Base-by-base conservation (phyloP, 1,140 invertebrate genomes). In the Monochamus saltuarius region DNA sequence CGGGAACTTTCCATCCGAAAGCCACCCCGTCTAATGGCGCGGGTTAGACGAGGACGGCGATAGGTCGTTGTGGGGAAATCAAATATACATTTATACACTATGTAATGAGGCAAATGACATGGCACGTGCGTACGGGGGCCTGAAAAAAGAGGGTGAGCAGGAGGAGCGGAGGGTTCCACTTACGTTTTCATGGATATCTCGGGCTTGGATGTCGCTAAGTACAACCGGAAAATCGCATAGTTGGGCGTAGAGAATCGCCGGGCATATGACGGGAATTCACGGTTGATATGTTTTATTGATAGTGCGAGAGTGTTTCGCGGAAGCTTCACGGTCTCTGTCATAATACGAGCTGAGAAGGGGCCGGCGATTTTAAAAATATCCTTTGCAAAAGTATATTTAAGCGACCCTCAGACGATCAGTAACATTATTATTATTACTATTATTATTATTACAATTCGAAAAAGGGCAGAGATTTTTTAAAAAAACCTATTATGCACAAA, bases 11-110 rank as follows among this genome's bases (percentile, higher is more conserved):
- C 22, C 22, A 3, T 29, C 22, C 22, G 6, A 6, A 29, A 29
- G 22, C 22, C 22, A 29, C 22, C 22, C 22, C 22, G n/a, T 11
- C 19, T 49, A 49, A n/a, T 34, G 17, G n/a, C n/a, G 19, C 19
- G 4, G 46, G 29, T 7, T n/a, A 56, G 38, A 62, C 19, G 51
- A 10, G 38, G 47, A 45, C 39, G 7, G 17, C 29, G 42, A 38
- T 3, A 62, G 17, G 9, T 42, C 16, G 49, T 55, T 64, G 62
- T 50, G 52, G 57, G 50, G 56, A 58, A 59, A 59, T 64, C 51
- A 64, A 59, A 64, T 52, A 54, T 59, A 59, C 62, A 64, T 64
- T 64, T 64, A 64, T 64, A 59, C 46, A 52, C 62, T 54, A 64
- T 55, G 56, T 64, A 64, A 64, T 64, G 62, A 64, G 62, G 51